Conservation (phyloP, 1,140 invertebrate genomes). For the Halyomorpha halys region DNA sequence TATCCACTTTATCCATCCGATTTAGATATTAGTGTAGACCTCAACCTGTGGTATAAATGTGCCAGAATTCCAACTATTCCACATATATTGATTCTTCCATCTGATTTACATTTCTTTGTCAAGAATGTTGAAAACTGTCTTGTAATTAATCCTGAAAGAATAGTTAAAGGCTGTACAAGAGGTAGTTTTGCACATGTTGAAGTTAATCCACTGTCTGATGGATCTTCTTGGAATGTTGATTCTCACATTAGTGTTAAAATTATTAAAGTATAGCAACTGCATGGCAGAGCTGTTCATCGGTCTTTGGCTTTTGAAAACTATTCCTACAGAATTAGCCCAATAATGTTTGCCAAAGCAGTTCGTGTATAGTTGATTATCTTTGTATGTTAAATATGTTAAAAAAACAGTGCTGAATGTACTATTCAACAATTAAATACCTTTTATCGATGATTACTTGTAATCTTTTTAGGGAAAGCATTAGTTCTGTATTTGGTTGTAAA, state of each 20-base stretch:
- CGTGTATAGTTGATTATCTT: too few relatives aligned
- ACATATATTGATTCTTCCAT: constrained; percentile 73
- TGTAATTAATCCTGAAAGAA: neutral
- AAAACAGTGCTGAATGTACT: too few relatives aligned
- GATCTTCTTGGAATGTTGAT: neutral
- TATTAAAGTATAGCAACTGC: neutral
- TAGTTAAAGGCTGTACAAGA: neutral
- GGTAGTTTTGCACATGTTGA: neutral
- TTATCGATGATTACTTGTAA: too few relatives aligned
- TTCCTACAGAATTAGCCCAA: too few relatives aligned
- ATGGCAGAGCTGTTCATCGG: neutral
- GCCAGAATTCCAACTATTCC: constrained; percentile 56
- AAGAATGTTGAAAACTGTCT: constrained; percentile 38
- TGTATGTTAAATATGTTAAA: too few relatives aligned
- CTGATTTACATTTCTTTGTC: constrained; percentile 70
- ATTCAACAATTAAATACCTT: too few relatives aligned
- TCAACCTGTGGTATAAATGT: constrained; percentile 52
- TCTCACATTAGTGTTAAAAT: neutral
- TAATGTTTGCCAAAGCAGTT: too few relatives aligned
- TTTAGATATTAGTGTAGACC: constrained; percentile 54
- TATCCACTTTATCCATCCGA: constrained; percentile 71
- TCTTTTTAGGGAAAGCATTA: too few relatives aligned
- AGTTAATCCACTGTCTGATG: neutral
- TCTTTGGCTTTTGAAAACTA: too few relatives aligned
- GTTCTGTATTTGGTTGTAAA: too few relatives aligned